phyloP scores from a whole-genome alignment of 2,888 invertebrate genomes.

The Dasysyrphus albostriatus region DNA sequence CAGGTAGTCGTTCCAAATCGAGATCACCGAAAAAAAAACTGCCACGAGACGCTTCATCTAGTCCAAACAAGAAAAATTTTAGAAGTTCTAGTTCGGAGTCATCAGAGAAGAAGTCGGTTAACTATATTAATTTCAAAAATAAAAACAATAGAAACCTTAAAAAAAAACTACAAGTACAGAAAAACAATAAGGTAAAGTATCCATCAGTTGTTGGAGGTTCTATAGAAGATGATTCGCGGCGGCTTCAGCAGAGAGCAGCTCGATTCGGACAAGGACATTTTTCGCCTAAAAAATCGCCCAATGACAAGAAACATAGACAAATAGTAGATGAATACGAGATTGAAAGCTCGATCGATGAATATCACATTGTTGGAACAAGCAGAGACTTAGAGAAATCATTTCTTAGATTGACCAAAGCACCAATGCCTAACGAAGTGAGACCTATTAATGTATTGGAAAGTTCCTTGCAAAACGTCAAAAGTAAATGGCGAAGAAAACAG shows the following conservation, averaged over 20 bases:
- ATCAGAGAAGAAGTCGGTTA: slow-evolving; percentile 80
- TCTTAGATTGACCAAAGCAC: slow-evolving; percentile 97
- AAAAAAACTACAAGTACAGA: slow-evolving; percentile 82
- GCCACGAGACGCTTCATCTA: slow-evolving; percentile 82
- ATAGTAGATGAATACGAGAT: slow-evolving; percentile 86
- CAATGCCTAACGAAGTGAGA: slow-evolving; percentile 95
- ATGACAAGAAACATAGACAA: slow-evolving; percentile 34
- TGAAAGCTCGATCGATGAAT: slow-evolving; percentile 90
- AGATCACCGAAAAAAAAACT: slow-evolving; percentile 78
- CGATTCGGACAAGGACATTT: slow-evolving; percentile 86
- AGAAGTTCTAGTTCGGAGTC: slow-evolving; percentile 81
- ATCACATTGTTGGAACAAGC: slow-evolving; percentile 97
- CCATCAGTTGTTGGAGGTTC: slow-evolving; percentile 88
- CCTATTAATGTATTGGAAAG: slow-evolving; percentile 93
- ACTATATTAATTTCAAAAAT: slow-evolving; percentile 80
- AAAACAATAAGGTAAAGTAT: slow-evolving; percentile 86
- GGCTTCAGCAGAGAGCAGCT: slow-evolving; percentile 94
- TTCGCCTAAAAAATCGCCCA: slow-evolving; percentile 79
- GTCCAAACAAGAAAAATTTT: slow-evolving; percentile 85
- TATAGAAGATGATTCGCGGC: slow-evolving; percentile 90
- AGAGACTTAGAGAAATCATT: slow-evolving; percentile 98
- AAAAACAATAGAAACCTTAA: slow-evolving; percentile 77
- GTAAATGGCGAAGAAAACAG: slow-evolving; percentile 94
- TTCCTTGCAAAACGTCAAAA: slow-evolving; percentile 95
- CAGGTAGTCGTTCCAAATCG: slow-evolving; percentile 82